Base-by-base conservation (phyloP, 2,888 invertebrate species). In the Lithophane socia region DNA sequence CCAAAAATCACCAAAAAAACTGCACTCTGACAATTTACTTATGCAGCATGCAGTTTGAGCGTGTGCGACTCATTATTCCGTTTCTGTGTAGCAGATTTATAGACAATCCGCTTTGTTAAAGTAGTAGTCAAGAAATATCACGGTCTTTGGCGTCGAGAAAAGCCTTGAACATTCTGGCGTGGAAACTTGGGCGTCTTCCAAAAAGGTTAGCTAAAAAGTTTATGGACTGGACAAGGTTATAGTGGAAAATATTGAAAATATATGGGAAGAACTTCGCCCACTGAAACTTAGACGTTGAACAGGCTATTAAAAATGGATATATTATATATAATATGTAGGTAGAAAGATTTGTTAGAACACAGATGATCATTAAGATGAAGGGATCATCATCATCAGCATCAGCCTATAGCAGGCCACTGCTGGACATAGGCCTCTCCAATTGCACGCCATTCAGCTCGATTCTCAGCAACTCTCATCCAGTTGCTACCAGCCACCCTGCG, bases 181-280 rank as follows among this genome's bases (percentile, higher is more conserved):
- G n/a, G 21, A 64, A 65, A 66, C 63, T 84, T 84, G 85, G 83
- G 69, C 60, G 49, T 42, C 54, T 60, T 85, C 83, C 83, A 84
- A 84, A 80, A 80, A 73, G 76, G 73, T 80, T 73, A 67, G 61
- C 61, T 72, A 24, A 75, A 80, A 78, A 85, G 52, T 81, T 85
- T 81, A 82, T 75, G 73, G 44, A 67, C 49, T 78, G 66, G 29
- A 63, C 74, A 81, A 84, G 85, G 78, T 78, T 81, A 77, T 63
- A 75, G 49, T 67, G 52, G 63, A 66, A 73, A 69, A 76, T 76
- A 83, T 67, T 71, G 70, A 67, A 67, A 79, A 74, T 69, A 66
- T 80, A 75, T 75, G 75, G 56, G 18, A 18, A 58, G 37, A 81
- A 65, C 58, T 74, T 84, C 58, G 44, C 49, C 73, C 58, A 58